Evolutionary conservation across 2,888 invertebrate genomes (phyloP), one percentile per base, ranked within the genome.

Genomic region (Hyalella azteca): DNA sequence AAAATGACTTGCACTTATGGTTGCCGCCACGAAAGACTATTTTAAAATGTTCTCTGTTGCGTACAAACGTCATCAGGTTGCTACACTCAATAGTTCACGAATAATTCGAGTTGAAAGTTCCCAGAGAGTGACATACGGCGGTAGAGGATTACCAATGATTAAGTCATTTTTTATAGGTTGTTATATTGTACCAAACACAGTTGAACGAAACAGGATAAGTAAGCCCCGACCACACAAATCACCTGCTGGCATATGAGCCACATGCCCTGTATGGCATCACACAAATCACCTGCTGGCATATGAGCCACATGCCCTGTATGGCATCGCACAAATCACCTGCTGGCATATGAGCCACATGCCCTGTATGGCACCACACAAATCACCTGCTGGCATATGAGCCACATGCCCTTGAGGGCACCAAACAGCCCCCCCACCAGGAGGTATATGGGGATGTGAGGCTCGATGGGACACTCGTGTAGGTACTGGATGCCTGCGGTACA

Each of bases 371-470:
- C 94, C 2, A 49, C 5, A 1, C 91, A 92, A 75, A 92, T 88
- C 81, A 87, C 86, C 85, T 88, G 88, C 40, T 86, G 86, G 77
- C 85, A 86, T 48, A 84, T 79, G 73, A 91, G 88, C 91, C 93
- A 92, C 80, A 91, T 90, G 87, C 94, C 91, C 84, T 93, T 92
- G 1, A 92, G 89, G 22, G 92, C 90, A 0, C 94, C 94, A 15
- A 93, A 90, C 13, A 92, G 91, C 0, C 94, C 95, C 0, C 94
- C 94, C n/a, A 94, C 93, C 80, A 94, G 91, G 91, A 94, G 93
- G 89, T 94, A 95, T 39, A 94, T 91, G 0, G 94, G 94, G 84
- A 95, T 92, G 82, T 92, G 90, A 0, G 93, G 92, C 88, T 94
- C 93, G 73, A 91, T 90, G 0, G 94, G 94, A 85, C 95, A 95